Conservation (phyloP, 1,140 invertebrate species). For the Physella acuta region DNA sequence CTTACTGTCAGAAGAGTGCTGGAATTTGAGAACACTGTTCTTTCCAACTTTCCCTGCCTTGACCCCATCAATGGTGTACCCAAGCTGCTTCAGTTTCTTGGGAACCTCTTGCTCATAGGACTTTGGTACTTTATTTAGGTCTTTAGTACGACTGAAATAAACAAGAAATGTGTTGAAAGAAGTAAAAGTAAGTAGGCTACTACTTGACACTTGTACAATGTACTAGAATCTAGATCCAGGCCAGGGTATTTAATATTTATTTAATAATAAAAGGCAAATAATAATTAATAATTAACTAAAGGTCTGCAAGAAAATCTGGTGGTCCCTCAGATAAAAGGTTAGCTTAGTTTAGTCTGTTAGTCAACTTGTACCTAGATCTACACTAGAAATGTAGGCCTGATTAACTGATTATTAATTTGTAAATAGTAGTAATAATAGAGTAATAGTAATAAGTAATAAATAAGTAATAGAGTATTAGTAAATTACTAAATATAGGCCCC, state of each 20-base stretch:
- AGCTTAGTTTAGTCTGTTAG: neutral
- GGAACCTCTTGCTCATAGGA: conserved; percentile 14
- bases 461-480: neutral
- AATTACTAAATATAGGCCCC: neutral
- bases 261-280: too few species aligned
- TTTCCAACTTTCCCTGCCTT: conserved; percentile 6
- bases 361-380: too few species aligned
- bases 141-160: conserved; percentile 6
- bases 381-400: too few species aligned
- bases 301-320: too few species aligned
- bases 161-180: neutral
- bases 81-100: conserved; percentile 9
- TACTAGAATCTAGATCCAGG: neutral
- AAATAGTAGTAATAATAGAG: neutral
- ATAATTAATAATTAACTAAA: neutral
- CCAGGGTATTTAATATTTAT: too few species aligned
- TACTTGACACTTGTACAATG: neutral
- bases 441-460: neutral
- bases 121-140: conserved; percentile 11
- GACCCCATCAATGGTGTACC: conserved; percentile 3
- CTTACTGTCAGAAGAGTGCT: conserved; percentile 10
- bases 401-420: too few species aligned
- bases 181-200: neutral
- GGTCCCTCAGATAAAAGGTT: neutral
- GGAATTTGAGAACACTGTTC: conserved; percentile 18